phyloP scores from a whole-genome alignment of 2,113 vertebrate genomes.

The Scophthalmus maximus region DNA sequence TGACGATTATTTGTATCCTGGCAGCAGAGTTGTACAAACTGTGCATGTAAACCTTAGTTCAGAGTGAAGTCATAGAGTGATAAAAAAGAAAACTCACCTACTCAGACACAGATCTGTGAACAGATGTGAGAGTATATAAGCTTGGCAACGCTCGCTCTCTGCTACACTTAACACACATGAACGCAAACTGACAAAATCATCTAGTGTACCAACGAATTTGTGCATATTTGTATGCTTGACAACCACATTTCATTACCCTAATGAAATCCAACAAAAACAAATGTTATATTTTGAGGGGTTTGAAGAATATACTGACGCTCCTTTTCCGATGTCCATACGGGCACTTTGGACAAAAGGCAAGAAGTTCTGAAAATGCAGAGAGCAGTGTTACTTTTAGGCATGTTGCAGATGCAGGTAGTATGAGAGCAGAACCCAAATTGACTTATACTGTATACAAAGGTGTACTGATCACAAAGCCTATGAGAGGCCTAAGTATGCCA shows the following conservation, averaged over 20 bases:
- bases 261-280: no score
- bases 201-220: background rate
- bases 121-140: no score
- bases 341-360: background rate
- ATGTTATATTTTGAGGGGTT: no score
- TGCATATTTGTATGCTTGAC: background rate
- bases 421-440: no score
- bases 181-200: background rate
- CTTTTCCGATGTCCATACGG: background rate
- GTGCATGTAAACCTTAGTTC: background rate
- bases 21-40: background rate
- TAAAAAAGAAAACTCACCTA: background rate
- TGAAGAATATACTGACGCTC: no score
- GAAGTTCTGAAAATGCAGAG: background rate
- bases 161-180: background rate
- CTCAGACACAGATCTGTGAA: no score
- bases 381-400: background rate
- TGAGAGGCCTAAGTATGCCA: background rate
- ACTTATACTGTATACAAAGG: background rate
- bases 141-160: background rate
- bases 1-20: conserved; percentile 9
- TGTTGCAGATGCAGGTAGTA: background rate
- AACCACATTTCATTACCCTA: no score
- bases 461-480: background rate
- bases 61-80: background rate